A percentile compares a stretch with the other conserved stretches of the same genome.
Conservation (phyloP, 2,888 invertebrate genomes). For the Lasius fuliginosus region DNA sequence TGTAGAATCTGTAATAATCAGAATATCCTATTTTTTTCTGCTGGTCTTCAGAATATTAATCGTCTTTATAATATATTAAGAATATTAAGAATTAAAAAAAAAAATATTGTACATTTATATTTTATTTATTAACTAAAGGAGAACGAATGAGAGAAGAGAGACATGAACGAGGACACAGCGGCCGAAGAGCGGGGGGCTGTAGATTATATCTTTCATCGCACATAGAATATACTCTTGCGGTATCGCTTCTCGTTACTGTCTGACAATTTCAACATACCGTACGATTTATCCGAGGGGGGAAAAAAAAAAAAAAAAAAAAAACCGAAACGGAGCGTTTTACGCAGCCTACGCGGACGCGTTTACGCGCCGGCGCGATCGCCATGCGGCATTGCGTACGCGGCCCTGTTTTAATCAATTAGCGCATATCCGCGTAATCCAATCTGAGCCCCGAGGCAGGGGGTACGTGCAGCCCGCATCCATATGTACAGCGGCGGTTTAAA, state of each 20-base stretch:
- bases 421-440: slow-evolving; percentile 80
- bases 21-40: background rate
- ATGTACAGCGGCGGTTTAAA: slow-evolving; percentile 79
- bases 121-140: background rate
- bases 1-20: background rate
- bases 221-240: slow-evolving; percentile 24
- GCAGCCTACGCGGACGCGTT: slow-evolving; percentile 15
- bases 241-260: slow-evolving; percentile 2
- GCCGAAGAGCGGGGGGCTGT: background rate
- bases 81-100: background rate
- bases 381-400: slow-evolving; percentile 56
- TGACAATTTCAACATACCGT: background rate
- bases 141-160: background rate
- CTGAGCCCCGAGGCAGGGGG: slow-evolving; percentile 67
- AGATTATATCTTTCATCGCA: slow-evolving; percentile 16
- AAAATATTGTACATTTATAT: background rate
- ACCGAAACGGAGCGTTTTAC: background rate
- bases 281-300: slow-evolving; percentile 61
- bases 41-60: background rate
- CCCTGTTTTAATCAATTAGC: slow-evolving; percentile 83
- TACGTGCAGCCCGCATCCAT: slow-evolving; percentile 75
- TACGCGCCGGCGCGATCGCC: slow-evolving; percentile 54
- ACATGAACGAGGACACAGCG: background rate
- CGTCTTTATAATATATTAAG: background rate
- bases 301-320: slow-evolving; percentile 14